Evolutionary conservation across 2,888 invertebrate species (phyloP), one percentile per base, ranked within the genome.

Genomic region (Drosophila nr. medialis): DNA sequence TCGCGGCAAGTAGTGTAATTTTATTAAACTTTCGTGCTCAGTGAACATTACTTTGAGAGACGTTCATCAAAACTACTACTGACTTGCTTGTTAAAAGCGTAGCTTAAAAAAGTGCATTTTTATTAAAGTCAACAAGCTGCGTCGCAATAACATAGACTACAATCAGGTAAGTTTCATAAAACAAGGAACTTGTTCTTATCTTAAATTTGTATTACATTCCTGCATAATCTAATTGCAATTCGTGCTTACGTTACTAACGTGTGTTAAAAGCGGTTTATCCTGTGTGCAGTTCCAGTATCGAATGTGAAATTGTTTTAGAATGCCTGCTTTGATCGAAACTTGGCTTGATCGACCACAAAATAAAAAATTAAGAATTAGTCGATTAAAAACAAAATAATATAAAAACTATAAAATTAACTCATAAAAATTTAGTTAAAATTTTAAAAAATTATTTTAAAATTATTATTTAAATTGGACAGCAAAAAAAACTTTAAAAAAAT

Each of bases 81-180:
- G 71, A 65, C 80, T 64, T 45, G 59, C 58, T 66, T 64, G 69
- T 75, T 67, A 75, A 55, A 65, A 11, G 6, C 48, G 60, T 30
- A 30, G 50, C 79, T 34, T 29, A 42, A 38, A 21, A 76, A 75
- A 86, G 83, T 89, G 87, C 72, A 82, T 72, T 89, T 84, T 85
- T 66, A 86, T 86, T 89, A 89, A 86, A 85, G 88, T 86, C 88
- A 86, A 86, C 90, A 89, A 86, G 85, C 89, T 86, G 90, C 80
- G 66, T 87, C 80, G 51, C 53, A 67, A 53, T 65, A 72, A 69
- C 64, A 72, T 64, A 71, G 69, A 72, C 69, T 29, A 64, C 63
- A 68, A 77, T 54, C 85, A 89, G 85, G 85, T 86, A 65, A 86
- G 85, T 86, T 66, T 73, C 54, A 66, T 59, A 65, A 74, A 56